A percentile compares a stretch with the other conserved stretches of the same genome.
These are phyloP conservation scores for Trichonephila clavipes DNA, from an alignment of 1,140 invertebrate species.

Conservation along the genomic window DNA sequence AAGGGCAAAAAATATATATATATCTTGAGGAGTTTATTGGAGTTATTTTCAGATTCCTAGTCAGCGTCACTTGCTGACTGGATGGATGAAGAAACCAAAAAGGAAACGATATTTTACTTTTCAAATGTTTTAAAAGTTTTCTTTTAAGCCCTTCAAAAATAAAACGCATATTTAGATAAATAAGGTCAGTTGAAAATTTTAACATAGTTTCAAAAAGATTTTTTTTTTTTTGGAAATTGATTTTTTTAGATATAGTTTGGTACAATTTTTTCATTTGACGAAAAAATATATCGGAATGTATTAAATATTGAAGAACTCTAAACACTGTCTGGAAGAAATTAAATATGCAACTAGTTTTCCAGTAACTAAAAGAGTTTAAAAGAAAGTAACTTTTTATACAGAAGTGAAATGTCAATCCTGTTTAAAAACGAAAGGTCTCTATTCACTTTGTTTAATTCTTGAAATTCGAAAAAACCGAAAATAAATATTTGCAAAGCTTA, in stretches of 20 bases:
- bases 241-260: background rate
- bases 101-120: slow-evolving; percentile 35
- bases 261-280: too few species aligned
- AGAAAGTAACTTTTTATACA: too few species aligned
- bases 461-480: too few species aligned
- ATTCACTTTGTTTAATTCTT: too few species aligned
- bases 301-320: too few species aligned
- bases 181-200: background rate
- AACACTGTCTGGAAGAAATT: too few species aligned
- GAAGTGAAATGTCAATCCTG: too few species aligned
- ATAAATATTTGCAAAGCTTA: too few species aligned
- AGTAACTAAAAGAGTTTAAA: too few species aligned
- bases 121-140: slow-evolving; percentile 13
- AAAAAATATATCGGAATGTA: too few species aligned
- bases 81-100: background rate
- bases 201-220: background rate
- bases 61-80: background rate
- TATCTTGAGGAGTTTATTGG: slow-evolving; percentile 24
- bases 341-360: too few species aligned
- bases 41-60: slow-evolving; percentile 36
- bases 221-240: background rate
- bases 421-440: too few species aligned
- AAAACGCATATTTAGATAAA: slow-evolving; percentile 17
- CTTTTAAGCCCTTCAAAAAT: background rate
- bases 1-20: background rate